phyloP scores from a whole-genome alignment of 2,797 vertebrate genomes.

The Anisognathus igniventris region DNA sequence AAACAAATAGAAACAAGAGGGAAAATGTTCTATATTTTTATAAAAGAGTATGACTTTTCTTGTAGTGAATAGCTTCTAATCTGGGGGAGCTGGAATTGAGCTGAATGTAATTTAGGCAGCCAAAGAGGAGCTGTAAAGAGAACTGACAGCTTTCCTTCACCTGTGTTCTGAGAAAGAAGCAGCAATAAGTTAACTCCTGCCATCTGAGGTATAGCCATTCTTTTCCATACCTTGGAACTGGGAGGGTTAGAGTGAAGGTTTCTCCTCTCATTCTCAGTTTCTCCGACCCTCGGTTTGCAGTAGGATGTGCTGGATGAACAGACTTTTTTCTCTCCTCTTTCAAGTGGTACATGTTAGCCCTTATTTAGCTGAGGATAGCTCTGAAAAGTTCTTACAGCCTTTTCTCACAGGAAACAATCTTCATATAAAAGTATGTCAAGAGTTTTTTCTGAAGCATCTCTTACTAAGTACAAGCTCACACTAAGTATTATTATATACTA shows the following conservation, averaged over 20 bases:
- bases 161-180: neutral
- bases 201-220: neutral
- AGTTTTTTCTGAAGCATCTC: neutral
- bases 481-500: neutral
- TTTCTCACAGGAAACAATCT: neutral
- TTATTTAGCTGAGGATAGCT: neutral
- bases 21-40: neutral
- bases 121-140: neutral
- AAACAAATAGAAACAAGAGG: neutral
- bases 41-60: neutral
- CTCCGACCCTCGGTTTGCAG: fast-evolving
- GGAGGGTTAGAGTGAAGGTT: neutral
- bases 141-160: neutral
- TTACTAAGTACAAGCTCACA: neutral
- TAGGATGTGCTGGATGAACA: neutral
- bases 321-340: neutral
- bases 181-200: neutral
- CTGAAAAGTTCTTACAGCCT: neutral
- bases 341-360: neutral
- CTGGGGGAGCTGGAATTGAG: neutral
- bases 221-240: neutral
- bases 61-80: neutral
- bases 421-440: neutral
- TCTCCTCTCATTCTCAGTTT: neutral
- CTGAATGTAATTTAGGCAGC: neutral